phyloP scores from a whole-genome alignment of 2,797 vertebrate species.

The Chrosomus eos region DNA sequence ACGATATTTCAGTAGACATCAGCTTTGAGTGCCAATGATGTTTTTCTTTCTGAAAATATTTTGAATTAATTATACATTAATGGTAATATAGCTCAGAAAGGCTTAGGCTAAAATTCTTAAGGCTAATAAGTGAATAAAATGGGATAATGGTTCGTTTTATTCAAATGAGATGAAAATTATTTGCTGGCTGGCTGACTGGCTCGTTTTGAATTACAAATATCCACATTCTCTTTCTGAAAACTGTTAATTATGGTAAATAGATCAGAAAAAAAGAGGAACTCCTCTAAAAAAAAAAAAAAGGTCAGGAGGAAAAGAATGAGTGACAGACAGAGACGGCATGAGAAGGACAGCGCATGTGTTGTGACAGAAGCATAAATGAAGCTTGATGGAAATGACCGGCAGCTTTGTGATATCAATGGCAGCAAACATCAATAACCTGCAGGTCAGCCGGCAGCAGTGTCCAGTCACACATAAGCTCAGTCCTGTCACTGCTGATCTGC shows the following conservation, averaged over 20 bases:
- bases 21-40: background rate
- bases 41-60: slow-evolving; percentile 4
- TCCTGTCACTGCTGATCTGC: slow-evolving; percentile 69
- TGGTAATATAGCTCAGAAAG: slow-evolving; percentile 7
- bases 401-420: slow-evolving; percentile 51
- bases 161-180: slow-evolving; percentile 29
- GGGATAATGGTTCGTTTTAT: slow-evolving; percentile 34
- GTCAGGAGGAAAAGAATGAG: background rate
- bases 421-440: slow-evolving; percentile 51
- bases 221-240: slow-evolving; percentile 2
- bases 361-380: slow-evolving; percentile 48
- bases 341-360: slow-evolving; percentile 28
- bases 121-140: slow-evolving; percentile 37
- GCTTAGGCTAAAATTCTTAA: slow-evolving; percentile 4
- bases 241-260: background rate
- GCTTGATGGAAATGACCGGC: slow-evolving; percentile 61
- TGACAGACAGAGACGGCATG: slow-evolving; percentile 32
- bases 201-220: slow-evolving; percentile 9
- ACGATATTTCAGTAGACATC: slow-evolving; percentile 18
- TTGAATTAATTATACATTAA: slow-evolving; percentile 23
- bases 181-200: slow-evolving; percentile 16
- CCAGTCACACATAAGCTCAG: slow-evolving; percentile 68
- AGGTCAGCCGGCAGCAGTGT: slow-evolving; percentile 56
- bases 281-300: background rate
- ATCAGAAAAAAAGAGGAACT: background rate